phyloP scores from a whole-genome alignment of 2,888 invertebrate species.

The Diabrotica balteata region DNA sequence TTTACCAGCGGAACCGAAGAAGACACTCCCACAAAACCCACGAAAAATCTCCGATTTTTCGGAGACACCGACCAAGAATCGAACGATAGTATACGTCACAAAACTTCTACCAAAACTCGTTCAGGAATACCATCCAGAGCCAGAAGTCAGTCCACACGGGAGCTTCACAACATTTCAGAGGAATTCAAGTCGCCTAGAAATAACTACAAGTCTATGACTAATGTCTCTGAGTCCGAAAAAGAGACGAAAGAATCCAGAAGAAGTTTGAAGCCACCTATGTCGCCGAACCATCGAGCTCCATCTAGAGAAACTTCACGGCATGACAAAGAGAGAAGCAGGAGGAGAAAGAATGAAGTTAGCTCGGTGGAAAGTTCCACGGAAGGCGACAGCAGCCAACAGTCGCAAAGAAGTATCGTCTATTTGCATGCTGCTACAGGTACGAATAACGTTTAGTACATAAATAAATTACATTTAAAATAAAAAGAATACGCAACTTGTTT shows the following conservation, averaged over 20 bases:
- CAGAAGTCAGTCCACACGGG: constrained; percentile 59
- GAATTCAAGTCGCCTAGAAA: constrained; percentile 54
- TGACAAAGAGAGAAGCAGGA: constrained; percentile 52
- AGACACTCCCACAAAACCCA: constrained; percentile 60
- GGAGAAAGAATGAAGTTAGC: constrained; percentile 63
- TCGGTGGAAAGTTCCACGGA: constrained; percentile 74
- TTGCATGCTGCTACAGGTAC: constrained; percentile 83
- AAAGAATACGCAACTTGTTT: too few species aligned
- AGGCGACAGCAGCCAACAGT: constrained; percentile 79
- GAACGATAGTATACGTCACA: constrained; percentile 63
- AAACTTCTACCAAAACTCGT: constrained; percentile 45
- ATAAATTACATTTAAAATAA: too few species aligned
- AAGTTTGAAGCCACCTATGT: constrained; percentile 57
- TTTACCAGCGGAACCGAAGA: constrained; percentile 61
- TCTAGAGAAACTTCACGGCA: constrained; percentile 56
- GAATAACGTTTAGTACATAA: not conserved
- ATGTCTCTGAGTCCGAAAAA: constrained; percentile 49
- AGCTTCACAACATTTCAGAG: constrained; percentile 68
- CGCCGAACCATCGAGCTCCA: constrained; percentile 47
- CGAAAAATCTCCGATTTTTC: constrained; percentile 82
- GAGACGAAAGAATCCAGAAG: constrained; percentile 50
- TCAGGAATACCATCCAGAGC: constrained; percentile 37
- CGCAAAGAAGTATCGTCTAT: constrained; percentile 84
- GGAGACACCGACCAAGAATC: constrained; percentile 85
- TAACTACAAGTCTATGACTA: constrained; percentile 49